Evolutionary conservation across 2,888 invertebrate species (phyloP), one percentile per base, ranked within the genome.

Genomic region (Lithophane leautieri): DNA sequence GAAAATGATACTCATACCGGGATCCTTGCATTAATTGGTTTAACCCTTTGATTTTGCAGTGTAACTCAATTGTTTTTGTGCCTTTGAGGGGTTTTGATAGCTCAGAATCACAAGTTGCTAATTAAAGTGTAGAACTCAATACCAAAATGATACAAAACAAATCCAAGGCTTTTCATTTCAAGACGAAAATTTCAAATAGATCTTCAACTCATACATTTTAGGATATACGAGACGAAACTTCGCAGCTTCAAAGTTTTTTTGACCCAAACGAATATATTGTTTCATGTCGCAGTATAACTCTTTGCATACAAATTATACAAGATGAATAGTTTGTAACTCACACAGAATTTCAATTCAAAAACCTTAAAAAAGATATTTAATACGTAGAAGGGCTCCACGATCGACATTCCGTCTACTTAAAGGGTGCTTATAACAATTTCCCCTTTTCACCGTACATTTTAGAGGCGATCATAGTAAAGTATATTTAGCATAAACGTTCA

Each of bases 191-290:
- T 56, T 58, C 8, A 42, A 58, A 28, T 14, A 25, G 2, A 50
- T 60, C 8, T n/a, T 14, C 2, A n/a, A 19, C n/a, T 52, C 19
- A 58, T 44, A 34, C 42, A 50, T 56, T 40, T 73, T 50, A n/a
- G n/a, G n/a, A 14, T n/a, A 56, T 28, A 62, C 9, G 8, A 34
- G 34, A 54, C 25, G 66, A 56, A 52, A 22, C 16, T 52, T 50
- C 0, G 44, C 44, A 25, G 42, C 7, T 19, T 47, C 28, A 25
- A 62, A 62, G 22, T 47, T 14, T 22, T 71, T 71, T 66, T 14
- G 3, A 54, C 56, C 9, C 19, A 66, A 3, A 62, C 42, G 52
- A 78, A 77, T 77, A 61, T n/a, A 63, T 50, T 44, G 71, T 58
- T 1, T 68, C 34, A 19, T 19, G 11, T 28, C 28, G 1, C 1